A percentile compares a stretch with the other conserved stretches of the same genome.
phyloP scores from a whole-genome alignment of 2,113 vertebrate species.

The Corydoras sp. region DNA sequence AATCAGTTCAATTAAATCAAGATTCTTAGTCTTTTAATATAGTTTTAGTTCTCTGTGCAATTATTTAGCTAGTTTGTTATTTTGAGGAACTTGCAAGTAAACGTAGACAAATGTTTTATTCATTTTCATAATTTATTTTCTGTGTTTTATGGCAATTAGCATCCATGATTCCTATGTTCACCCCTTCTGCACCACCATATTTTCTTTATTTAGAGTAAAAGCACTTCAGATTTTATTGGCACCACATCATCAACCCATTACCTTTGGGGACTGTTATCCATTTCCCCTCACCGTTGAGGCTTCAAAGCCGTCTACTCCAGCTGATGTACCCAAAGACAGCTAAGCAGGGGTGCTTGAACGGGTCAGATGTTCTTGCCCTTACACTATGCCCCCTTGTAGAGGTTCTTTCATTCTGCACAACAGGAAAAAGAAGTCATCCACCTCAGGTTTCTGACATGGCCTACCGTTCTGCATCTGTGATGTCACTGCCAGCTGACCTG shows the following conservation, averaged over 20 bases:
- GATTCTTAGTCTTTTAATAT: too few species aligned
- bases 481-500: constrained; percentile 89
- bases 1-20: too few species aligned
- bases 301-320: constrained; percentile 43
- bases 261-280: constrained; percentile 8
- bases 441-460: constrained; percentile 76
- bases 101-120: too few species aligned
- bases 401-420: constrained; percentile 49
- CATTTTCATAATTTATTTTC: too few species aligned
- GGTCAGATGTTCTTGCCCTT: constrained; percentile 70
- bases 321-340: constrained; percentile 41
- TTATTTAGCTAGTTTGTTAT: too few species aligned
- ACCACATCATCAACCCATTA: constrained; percentile 11
- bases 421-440: constrained; percentile 70
- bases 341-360: constrained; percentile 49
- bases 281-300: constrained; percentile 1
- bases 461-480: constrained; percentile 70
- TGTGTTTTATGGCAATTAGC: too few species aligned
- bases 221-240: constrained; percentile 12
- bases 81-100: too few species aligned
- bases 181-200: neutral
- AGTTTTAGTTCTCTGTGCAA: too few species aligned
- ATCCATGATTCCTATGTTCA: neutral
- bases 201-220: constrained; percentile 3
- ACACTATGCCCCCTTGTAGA: constrained; percentile 49